Conservation (phyloP, 2,888 invertebrate genomes). For the Rhamphomyia laevipes region DNA sequence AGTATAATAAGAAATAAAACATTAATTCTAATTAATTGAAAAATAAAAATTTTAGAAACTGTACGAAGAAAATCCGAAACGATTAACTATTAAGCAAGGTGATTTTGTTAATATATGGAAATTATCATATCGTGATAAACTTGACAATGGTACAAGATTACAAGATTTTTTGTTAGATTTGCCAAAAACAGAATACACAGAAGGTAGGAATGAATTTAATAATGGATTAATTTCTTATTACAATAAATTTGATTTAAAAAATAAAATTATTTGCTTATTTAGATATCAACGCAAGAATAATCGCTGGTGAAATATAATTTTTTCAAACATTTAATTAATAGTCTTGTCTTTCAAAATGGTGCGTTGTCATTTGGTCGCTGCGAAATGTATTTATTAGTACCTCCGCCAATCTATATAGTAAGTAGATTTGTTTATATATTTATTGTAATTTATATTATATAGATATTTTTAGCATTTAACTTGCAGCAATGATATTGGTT, state of each 20-base stretch:
- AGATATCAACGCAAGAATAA: constrained; percentile 48
- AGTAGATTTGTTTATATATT: constrained; percentile 18
- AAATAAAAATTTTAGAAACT: constrained; percentile 18
- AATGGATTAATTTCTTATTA: no score
- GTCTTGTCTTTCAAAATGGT: constrained; percentile 46
- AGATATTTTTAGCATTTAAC: constrained; percentile 42
- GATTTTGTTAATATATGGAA: constrained; percentile 50
- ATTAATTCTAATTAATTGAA: not conserved
- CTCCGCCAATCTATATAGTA: constrained; percentile 50
- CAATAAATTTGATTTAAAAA: constrained; percentile 29
- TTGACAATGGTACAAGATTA: constrained; percentile 44
- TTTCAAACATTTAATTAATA: constrained; percentile 50
- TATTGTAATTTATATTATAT: not conserved
- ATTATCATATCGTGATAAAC: constrained; percentile 45
- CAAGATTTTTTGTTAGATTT: constrained; percentile 43
- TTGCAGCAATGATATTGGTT: constrained; percentile 43
- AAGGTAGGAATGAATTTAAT: constrained; percentile 41
- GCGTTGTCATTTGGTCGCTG: constrained; percentile 46
- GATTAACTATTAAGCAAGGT: constrained; percentile 30
- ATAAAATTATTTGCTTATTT: constrained; percentile 35
- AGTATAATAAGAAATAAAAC: not conserved
- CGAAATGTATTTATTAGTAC: constrained; percentile 49
- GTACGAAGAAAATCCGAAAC: constrained; percentile 22
- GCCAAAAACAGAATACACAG: constrained; percentile 36
- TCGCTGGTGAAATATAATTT: constrained; percentile 43